phyloP scores from a whole-genome alignment of 2,888 invertebrate species.

The Polyploca ridens region DNA sequence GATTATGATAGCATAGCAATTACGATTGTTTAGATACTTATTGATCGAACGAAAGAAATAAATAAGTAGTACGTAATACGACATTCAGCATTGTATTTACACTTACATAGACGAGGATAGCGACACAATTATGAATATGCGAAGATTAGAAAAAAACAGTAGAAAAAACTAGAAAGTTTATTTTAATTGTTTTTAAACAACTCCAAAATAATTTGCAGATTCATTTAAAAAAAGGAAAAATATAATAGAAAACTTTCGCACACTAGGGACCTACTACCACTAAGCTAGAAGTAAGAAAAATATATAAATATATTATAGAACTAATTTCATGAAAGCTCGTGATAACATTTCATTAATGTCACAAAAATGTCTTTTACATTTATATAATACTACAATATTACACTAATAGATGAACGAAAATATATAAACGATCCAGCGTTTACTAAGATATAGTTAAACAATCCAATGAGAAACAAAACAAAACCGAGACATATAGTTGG shows the following conservation, averaged over 20 bases:
- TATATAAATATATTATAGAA: slow-evolving; percentile 68
- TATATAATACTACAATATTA: slow-evolving; percentile 55
- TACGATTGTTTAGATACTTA: slow-evolving; percentile 38
- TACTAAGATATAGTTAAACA: slow-evolving; percentile 45
- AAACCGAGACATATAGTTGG: slow-evolving; percentile 41
- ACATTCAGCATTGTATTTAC: slow-evolving; percentile 44
- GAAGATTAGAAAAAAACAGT: slow-evolving; percentile 39
- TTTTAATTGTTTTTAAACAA: too few species aligned
- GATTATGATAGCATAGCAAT: slow-evolving; percentile 62
- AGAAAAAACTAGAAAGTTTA: neutral
- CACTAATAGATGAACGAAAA: slow-evolving; percentile 43
- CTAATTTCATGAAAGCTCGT: slow-evolving; percentile 81
- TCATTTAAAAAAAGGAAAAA: slow-evolving; percentile 1
- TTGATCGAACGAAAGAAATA: slow-evolving; percentile 26
- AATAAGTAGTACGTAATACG: slow-evolving; percentile 29
- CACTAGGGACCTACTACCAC: slow-evolving; percentile 52
- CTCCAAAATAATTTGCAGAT: slow-evolving; percentile 23
- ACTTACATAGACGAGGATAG: slow-evolving; percentile 42
- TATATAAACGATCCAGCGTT: slow-evolving; percentile 57
- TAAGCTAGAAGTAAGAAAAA: slow-evolving; percentile 81
- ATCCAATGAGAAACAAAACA: slow-evolving; percentile 52
- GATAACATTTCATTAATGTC: slow-evolving; percentile 70
- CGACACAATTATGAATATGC: slow-evolving; percentile 46
- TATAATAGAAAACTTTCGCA: slow-evolving; percentile 46
- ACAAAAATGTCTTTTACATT: slow-evolving; percentile 80